These are phyloP conservation scores for Sympetrum striolatum DNA, from an alignment of 2,888 invertebrate species.

Conservation along the genomic window DNA sequence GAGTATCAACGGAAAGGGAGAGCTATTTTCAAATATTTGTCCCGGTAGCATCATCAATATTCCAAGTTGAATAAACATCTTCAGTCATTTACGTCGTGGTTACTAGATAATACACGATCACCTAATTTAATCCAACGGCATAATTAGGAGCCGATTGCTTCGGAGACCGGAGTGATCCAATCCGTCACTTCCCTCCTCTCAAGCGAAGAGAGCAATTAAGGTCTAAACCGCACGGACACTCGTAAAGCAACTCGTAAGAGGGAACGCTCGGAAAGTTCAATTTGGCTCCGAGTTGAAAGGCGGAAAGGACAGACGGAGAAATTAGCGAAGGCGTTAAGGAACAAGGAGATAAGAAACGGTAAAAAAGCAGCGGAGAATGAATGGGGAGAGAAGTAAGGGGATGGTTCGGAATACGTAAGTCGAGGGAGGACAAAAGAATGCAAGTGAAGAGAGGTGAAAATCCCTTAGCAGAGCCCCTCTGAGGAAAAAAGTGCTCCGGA, in stretches of 20 bases:
- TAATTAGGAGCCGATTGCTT: background rate
- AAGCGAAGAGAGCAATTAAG: background rate
- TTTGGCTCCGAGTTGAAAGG: background rate
- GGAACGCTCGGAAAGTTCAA: background rate
- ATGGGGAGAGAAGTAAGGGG: background rate
- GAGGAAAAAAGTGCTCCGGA: constrained; percentile 24
- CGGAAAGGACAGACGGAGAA: background rate
- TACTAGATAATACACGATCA: too few relatives aligned
- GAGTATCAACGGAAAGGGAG: too few relatives aligned
- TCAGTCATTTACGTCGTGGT: too few relatives aligned
- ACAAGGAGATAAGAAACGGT: background rate
- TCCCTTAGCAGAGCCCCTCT: background rate
- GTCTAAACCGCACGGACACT: background rate
- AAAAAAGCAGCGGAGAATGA: background rate
- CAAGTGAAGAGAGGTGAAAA: background rate
- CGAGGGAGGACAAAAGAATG: constrained; percentile 19
- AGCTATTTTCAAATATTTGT: too few relatives aligned
- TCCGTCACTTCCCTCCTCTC: background rate
- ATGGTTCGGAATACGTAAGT: constrained; percentile 27
- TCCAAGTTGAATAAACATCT: too few relatives aligned
- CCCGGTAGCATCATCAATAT: too few relatives aligned
- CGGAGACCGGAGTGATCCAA: background rate
- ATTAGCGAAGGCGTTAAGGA: background rate
- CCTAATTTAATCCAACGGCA: too few relatives aligned
- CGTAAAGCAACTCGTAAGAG: background rate